A percentile compares a stretch with the other conserved stretches of the same genome.
Evolutionary conservation across 2,797 vertebrate genomes (phyloP).

Genomic region (Astyanax mexicanus): DNA sequence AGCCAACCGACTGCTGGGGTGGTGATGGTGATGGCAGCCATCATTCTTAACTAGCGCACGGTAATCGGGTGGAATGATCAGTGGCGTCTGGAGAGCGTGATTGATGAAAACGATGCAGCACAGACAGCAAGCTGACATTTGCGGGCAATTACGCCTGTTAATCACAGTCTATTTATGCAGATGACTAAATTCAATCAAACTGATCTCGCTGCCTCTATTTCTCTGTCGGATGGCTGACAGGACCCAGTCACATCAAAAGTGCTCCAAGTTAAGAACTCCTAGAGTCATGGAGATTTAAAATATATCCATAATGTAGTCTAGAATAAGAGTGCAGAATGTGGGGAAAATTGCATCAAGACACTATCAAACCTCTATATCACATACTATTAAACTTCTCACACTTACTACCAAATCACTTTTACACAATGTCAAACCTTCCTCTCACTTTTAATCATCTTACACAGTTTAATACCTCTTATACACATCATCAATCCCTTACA

Average conservation of each 20-base stretch:
- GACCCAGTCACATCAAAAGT: slow-evolving; percentile 34
- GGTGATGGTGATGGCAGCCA: slow-evolving; percentile 15
- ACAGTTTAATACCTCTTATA: too few species aligned
- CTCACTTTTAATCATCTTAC: too few species aligned
- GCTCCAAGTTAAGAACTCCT: slow-evolving; percentile 14
- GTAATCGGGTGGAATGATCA: slow-evolving; percentile 46
- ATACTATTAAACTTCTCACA: too few species aligned
- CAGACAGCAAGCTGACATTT: slow-evolving; percentile 56
- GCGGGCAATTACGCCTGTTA: slow-evolving; percentile 57
- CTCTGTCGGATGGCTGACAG: slow-evolving; percentile 39
- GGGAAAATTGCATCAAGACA: too few species aligned
- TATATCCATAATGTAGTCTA: background rate
- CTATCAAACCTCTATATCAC: too few species aligned
- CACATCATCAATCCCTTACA: too few species aligned
- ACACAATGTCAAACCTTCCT: too few species aligned
- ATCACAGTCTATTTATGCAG: slow-evolving; percentile 60
- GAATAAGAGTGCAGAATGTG: too few species aligned
- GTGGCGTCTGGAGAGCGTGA: slow-evolving; percentile 27
- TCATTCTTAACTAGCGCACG: slow-evolving; percentile 50
- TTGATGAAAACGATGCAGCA: slow-evolving; percentile 43
- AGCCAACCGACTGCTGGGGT: background rate
- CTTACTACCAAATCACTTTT: too few species aligned
- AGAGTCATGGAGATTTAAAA: background rate
- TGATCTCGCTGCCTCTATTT: slow-evolving; percentile 28
- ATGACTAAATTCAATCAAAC: slow-evolving; percentile 58